These are phyloP conservation scores for Myotis daubentonii DNA, from an alignment of 2,797 vertebrate genomes.

Conservation along the genomic window DNA sequence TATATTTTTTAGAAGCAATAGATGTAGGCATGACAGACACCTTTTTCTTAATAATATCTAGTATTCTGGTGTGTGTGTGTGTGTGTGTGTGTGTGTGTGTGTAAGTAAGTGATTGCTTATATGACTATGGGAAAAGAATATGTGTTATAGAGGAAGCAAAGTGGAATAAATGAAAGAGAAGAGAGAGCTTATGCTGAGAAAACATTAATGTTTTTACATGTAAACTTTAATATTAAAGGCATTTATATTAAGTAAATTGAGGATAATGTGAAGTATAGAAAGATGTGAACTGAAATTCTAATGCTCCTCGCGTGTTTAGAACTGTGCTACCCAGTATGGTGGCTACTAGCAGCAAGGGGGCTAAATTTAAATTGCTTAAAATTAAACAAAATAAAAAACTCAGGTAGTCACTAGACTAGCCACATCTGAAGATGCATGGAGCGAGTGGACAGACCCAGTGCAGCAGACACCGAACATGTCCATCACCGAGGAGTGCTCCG, in stretches of 20 bases:
- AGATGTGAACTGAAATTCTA: background rate
- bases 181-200: background rate
- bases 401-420: background rate
- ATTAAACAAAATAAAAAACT: slow-evolving; percentile 9
- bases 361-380: background rate
- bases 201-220: background rate
- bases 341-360: background rate
- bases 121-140: background rate
- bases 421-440: background rate
- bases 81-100: background rate
- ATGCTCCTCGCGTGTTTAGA: background rate
- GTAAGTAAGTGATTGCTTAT: background rate
- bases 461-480: background rate
- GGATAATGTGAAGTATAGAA: background rate
- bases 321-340: background rate
- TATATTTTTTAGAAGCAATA: background rate
- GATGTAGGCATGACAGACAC: background rate
- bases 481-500: background rate
- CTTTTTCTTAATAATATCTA: background rate
- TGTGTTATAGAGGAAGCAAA: background rate
- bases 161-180: background rate
- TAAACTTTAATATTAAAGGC: slow-evolving; percentile 16
- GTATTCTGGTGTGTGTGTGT: background rate
- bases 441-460: background rate
- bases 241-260: background rate